phyloP scores from a whole-genome alignment of 92 coral and sea anemone genomes.

The Heliopora coerulea region DNA sequence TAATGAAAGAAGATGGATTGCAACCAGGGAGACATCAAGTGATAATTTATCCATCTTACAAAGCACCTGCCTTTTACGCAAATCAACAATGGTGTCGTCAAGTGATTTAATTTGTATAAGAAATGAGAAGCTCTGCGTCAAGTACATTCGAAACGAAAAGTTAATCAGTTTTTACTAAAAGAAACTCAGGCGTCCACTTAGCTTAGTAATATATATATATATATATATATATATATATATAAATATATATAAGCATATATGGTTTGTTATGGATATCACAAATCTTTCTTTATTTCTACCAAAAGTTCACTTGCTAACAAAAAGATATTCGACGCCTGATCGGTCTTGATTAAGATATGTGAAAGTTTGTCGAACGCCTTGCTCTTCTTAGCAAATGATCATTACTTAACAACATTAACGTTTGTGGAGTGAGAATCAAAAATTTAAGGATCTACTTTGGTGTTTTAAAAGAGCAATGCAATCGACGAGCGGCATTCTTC shows the following conservation, averaged over 20 bases:
- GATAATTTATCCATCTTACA: conserved; percentile 13
- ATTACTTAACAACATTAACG: conserved; percentile 32
- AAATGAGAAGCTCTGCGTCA: neutral
- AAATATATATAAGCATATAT: no score
- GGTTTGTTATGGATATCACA: no score
- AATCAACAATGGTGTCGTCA: conserved; percentile 31
- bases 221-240: no score
- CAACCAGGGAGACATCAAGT: conserved; percentile 13
- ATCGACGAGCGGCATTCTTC: conserved; percentile 12
- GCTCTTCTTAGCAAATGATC: neutral
- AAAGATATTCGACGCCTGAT: conserved; percentile 1
- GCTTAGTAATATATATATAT: no score
- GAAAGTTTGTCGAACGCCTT: conserved; percentile 23
- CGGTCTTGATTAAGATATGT: conserved; percentile 22
- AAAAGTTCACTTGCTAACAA: neutral
- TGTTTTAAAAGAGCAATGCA: conserved; percentile 11
- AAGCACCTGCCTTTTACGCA: conserved; percentile 33
- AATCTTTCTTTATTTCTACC: neutral
- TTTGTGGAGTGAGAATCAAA: neutral
- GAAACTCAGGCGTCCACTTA: no score
- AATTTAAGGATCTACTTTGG: neutral
- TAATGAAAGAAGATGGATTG: conserved; percentile 21
- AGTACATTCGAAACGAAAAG: neutral
- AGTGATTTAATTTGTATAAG: conserved; percentile 34
- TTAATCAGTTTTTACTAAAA: no score